Evolutionary conservation across 2,888 invertebrate species (phyloP).

Genomic region (Netelia fuscicornis): DNA sequence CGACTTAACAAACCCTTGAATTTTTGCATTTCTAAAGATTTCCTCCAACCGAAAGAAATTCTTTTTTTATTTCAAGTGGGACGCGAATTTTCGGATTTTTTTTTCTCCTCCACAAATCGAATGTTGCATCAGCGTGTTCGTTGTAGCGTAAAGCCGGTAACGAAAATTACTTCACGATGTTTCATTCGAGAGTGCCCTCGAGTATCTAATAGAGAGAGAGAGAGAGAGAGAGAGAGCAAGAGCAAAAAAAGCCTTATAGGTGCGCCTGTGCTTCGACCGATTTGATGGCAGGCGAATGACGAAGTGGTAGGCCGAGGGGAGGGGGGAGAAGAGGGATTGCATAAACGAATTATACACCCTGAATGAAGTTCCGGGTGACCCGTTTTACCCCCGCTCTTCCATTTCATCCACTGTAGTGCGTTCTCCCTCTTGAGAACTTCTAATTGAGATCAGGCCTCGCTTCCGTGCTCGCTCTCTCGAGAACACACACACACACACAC

Average conservation of each 20-base stretch:
- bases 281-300: too few relatives aligned
- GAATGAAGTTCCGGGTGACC: slow-evolving; percentile 63
- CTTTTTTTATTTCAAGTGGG: too few relatives aligned
- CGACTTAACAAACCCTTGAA: too few relatives aligned
- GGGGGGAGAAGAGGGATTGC: slow-evolving; percentile 11
- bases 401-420: slow-evolving; percentile 14
- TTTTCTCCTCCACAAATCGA: neutral
- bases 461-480: slow-evolving; percentile 53
- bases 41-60: too few relatives aligned
- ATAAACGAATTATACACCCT: slow-evolving; percentile 63
- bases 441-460: slow-evolving; percentile 62
- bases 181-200: neutral
- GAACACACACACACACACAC: neutral
- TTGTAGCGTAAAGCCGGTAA: neutral
- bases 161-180: neutral
- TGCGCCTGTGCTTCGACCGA: neutral
- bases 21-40: too few relatives aligned
- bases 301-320: neutral
- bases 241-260: slow-evolving; percentile 7
- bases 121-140: neutral
- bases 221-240: neutral
- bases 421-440: slow-evolving; percentile 26
- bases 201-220: neutral
- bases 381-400: slow-evolving; percentile 20
- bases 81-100: neutral